A percentile compares a stretch with the other conserved stretches of the same genome.
Conservation (phyloP, 2,888 invertebrate species). For the Drosophila nigritarsus region DNA sequence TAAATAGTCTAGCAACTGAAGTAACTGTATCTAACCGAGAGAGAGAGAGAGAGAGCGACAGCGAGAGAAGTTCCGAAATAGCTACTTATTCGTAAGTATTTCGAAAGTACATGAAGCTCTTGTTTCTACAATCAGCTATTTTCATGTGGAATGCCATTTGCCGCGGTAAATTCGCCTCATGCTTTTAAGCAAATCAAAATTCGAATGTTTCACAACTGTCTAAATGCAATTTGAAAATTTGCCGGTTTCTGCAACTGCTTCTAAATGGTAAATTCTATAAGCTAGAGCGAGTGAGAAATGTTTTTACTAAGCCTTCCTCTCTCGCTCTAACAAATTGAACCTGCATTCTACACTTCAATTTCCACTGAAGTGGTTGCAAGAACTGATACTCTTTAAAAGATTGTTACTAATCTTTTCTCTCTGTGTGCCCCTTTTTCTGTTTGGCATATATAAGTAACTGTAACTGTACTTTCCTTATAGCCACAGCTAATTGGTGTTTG, state of each 20-base stretch:
- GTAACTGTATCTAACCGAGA: background rate
- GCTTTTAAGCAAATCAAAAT: background rate
- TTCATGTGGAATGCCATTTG: background rate
- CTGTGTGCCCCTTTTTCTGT: background rate
- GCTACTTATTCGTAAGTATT: background rate
- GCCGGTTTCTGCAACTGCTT: background rate
- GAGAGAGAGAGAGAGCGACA: background rate
- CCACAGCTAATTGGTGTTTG: constrained; percentile 17
- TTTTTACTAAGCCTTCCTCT: background rate
- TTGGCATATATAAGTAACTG: background rate
- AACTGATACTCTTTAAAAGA: background rate
- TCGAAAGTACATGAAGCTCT: background rate
- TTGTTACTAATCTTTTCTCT: background rate
- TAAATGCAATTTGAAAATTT: background rate
- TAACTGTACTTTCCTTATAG: background rate
- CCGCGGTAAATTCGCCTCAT: background rate
- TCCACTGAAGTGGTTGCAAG: no score
- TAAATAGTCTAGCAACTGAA: background rate
- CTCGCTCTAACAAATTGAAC: background rate
- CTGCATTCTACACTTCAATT: background rate
- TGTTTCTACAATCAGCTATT: background rate
- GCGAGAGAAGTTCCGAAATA: background rate
- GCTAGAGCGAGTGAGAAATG: background rate
- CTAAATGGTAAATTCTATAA: background rate
- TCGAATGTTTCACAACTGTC: background rate